Base-by-base conservation (phyloP, 1,140 invertebrate species). In the Drosophila subpulchrella region DNA sequence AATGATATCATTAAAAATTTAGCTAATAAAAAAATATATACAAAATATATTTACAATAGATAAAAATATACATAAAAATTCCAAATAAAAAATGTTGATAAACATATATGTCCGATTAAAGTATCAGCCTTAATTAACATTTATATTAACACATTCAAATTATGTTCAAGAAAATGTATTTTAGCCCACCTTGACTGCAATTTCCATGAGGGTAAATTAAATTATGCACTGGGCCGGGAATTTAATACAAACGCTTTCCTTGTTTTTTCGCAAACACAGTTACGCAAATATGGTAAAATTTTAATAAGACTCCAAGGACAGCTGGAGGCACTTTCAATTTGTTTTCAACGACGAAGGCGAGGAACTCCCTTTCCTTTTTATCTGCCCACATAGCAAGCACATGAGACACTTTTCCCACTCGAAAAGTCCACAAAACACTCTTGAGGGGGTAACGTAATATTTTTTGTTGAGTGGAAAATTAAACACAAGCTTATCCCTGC, bases 241-340 rank as follows among this genome's bases (percentile, higher is more conserved):
- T 41, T 56, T 5, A 20, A 24, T 34, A 11, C 17, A 24, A 59
- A 11, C 30, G 57, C 42, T 42, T 66, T n/a, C 27, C 20, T 62
- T 32, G 11, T 2, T 55, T 55, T 63, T 39, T 13, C 0, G 36
- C 38, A 63, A 48, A 50, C 32, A 36, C 38, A 24, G 54, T 63
- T 42, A 59, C 32, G 54, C 41, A 60, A 51, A 71, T 46, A 47
- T 72, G 47, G 41, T 27, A 20, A 53, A 41, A 66, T 61, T 47
- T 39, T 60, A 42, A 46, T 51, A 67, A 67, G 60, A 50, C 36
- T 42, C 59, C 36, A 20, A 27, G 32, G 38, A 6, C 20, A 73
- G 48, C 48, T 6, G 17, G 36, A 48, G 66, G 55, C 48, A 34
- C 24, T 73, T 72, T 73, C 39, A 60, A 53, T 72, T 72, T 51